These are phyloP conservation scores for Cephalopterus ornatus DNA, from an alignment of 2,113 vertebrate genomes.

Conservation along the genomic window DNA sequence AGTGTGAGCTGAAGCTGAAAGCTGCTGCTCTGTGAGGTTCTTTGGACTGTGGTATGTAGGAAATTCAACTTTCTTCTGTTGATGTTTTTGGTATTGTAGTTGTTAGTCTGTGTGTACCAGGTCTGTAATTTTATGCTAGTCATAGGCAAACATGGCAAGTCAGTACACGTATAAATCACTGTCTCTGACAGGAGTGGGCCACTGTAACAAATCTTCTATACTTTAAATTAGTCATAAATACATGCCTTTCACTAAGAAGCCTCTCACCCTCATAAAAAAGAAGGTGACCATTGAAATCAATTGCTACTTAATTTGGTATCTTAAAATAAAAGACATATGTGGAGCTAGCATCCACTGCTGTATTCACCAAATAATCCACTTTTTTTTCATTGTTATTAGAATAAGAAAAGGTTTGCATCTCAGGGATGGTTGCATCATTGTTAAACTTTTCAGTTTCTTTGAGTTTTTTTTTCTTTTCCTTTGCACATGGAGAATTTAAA, in stretches of 20 bases:
- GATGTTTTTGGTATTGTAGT: background rate
- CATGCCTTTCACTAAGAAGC: background rate
- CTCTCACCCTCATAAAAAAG: background rate
- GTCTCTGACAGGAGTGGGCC: conserved; percentile 6
- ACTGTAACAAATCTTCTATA: conserved; percentile 35
- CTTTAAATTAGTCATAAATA: conserved; percentile 42
- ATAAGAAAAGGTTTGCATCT: background rate
- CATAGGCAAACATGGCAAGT: conserved; percentile 35
- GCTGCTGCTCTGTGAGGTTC: background rate
- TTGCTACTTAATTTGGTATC: conserved; percentile 31
- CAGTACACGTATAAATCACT: conserved; percentile 26
- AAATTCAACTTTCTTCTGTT: background rate
- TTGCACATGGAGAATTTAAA: background rate
- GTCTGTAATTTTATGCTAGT: conserved; percentile 51
- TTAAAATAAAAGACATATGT: conserved; percentile 55
- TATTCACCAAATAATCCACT: conserved; percentile 1
- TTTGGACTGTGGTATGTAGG: conserved; percentile 18
- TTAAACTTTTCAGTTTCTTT: background rate
- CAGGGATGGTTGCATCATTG: background rate
- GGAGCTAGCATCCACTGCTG: background rate
- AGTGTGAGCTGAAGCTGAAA: background rate
- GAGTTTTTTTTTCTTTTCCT: background rate
- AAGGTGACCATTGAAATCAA: conserved; percentile 5
- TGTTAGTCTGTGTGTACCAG: background rate
- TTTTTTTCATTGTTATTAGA: background rate